These are phyloP conservation scores for Macrostomum cliftonense DNA, from an alignment of 2,888 invertebrate species.

Conservation along the genomic window DNA sequence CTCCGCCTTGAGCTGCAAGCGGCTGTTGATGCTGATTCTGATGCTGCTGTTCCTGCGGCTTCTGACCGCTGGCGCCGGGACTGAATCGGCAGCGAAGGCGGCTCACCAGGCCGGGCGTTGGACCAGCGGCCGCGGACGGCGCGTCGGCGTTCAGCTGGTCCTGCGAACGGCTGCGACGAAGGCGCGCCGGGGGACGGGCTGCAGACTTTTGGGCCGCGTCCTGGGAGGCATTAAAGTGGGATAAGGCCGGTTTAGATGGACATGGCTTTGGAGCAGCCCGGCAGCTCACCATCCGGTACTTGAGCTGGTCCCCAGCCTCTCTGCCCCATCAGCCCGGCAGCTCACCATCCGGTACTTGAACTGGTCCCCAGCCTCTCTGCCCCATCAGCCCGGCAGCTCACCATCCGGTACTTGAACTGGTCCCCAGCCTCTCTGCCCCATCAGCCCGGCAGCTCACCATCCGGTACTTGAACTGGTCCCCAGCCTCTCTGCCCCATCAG, in stretches of 20 bases:
- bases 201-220: no score
- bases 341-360: conserved; percentile 42
- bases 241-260: no score
- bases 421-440: conserved; percentile 35
- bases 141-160: background rate
- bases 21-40: conserved; percentile 1
- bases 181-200: background rate
- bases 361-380: conserved; percentile 36
- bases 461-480: conserved; percentile 46
- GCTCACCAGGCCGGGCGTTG: conserved; percentile 13
- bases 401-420: conserved; percentile 46
- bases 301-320: no score
- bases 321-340: no score
- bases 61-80: background rate
- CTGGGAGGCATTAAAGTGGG: no score
- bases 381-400: conserved; percentile 18
- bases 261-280: no score
- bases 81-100: conserved; percentile 3
- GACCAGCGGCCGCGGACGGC: background rate
- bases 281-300: no score
- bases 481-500: no score
- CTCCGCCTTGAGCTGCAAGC: background rate
- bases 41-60: background rate
- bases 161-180: background rate
- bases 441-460: conserved; percentile 16